phyloP scores from a whole-genome alignment of 2,113 vertebrate genomes.

The Formicarius rufipectus region DNA sequence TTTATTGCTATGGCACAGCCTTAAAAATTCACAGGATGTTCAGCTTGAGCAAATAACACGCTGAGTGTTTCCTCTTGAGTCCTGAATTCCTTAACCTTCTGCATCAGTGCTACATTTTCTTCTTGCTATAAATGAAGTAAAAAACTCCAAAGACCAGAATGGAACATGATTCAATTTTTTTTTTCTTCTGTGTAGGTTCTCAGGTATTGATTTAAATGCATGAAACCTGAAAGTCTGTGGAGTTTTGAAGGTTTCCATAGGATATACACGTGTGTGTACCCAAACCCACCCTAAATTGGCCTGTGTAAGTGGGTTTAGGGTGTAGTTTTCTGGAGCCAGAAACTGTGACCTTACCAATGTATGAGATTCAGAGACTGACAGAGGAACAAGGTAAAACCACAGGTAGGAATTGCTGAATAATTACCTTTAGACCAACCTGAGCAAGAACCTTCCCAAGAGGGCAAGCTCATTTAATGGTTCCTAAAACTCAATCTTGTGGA shows the following conservation, averaged over 20 bases:
- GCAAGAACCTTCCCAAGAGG: conserved; percentile 78
- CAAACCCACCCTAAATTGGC: background rate
- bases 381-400: conserved; percentile 78
- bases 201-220: background rate
- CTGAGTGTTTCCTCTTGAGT: background rate
- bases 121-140: background rate
- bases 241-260: background rate
- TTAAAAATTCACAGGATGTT: background rate
- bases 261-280: background rate
- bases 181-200: background rate
- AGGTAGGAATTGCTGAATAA: conserved; percentile 84
- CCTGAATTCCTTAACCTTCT: background rate
- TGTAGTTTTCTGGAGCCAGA: conserved; percentile 47
- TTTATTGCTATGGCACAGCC: background rate
- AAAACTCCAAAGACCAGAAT: background rate
- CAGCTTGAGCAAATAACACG: background rate
- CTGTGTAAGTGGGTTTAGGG: conserved; percentile 1
- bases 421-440: conserved; percentile 82
- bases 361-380: conserved; percentile 64
- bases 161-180: background rate
- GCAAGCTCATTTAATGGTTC: conserved; percentile 83
- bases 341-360: conserved; percentile 71
- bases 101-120: background rate
- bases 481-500: conserved; percentile 82
- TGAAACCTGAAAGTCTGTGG: background rate